Evolutionary conservation across 2,888 invertebrate species (phyloP).

Genomic region (Macaria liturata): DNA sequence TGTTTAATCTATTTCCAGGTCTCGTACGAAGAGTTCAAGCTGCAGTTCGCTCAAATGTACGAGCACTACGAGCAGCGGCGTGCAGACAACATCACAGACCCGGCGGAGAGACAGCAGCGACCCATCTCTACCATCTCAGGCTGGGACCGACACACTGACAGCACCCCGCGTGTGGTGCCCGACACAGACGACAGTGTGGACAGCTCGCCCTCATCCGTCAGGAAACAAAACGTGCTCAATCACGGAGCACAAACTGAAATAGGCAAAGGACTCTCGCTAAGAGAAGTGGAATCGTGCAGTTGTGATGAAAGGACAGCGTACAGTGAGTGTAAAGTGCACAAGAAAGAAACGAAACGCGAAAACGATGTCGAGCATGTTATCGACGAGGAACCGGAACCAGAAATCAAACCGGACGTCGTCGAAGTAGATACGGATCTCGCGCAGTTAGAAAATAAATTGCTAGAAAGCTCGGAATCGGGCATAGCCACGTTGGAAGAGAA

Average conservation of each 20-base stretch:
- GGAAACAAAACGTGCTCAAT: constrained; percentile 59
- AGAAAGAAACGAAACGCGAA: constrained; percentile 52
- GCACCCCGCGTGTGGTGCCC: constrained; percentile 33
- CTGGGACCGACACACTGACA: constrained; percentile 88
- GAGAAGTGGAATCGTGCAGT: constrained; percentile 72
- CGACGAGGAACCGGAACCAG: constrained; percentile 50
- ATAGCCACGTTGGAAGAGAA: constrained; percentile 63
- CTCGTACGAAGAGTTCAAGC: constrained; percentile 98
- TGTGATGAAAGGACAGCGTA: constrained; percentile 74
- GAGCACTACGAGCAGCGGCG: constrained; percentile 97
- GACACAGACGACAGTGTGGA: constrained; percentile 51
- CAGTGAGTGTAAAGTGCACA: constrained; percentile 85
- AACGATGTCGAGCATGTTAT: constrained; percentile 60
- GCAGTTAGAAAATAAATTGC: constrained; percentile 55
- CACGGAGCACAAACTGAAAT: constrained; percentile 78
- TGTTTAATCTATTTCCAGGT: constrained; percentile 82
- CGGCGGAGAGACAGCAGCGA: constrained; percentile 94
- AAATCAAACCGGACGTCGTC: constrained; percentile 38
- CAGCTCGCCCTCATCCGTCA: constrained; percentile 46
- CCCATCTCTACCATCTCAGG: constrained; percentile 98
- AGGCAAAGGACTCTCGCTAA: constrained; percentile 68
- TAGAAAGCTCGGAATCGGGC: constrained; percentile 71
- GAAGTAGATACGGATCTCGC: constrained; percentile 55
- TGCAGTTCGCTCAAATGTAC: constrained; percentile 98
- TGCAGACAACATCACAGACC: constrained; percentile 97